Base-by-base conservation (phyloP, 2,797 vertebrate genomes). In the Myiotriccus ornatus region DNA sequence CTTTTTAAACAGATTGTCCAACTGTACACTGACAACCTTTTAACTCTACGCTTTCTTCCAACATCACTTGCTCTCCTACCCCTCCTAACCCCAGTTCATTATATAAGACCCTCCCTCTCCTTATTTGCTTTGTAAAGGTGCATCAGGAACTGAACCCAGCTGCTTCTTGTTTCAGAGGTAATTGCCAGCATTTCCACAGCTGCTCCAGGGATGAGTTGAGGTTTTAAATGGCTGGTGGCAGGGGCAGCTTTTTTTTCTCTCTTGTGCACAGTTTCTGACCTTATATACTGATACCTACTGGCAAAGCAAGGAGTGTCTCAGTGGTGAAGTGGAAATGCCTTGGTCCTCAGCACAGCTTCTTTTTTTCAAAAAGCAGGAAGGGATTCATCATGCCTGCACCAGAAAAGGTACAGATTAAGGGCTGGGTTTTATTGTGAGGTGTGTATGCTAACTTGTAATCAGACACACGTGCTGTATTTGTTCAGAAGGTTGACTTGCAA, bases 161-260 rank as follows among this genome's bases (percentile, higher is more conserved):
- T 93, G 93, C 74, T 90, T 82, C 74, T 90, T 10, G 4, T 95
- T 95, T 78, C 68, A 67, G 84, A 89, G 75, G 49, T 90, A 70
- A 90, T 57, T 60, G n/a, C 67, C 6, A 1, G 17, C 71, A 64
- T 89, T 80, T 87, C 90, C 87, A 83, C 75, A 94, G 92, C 86
- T 96, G 93, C 32, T 77, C 41, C 75, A 50, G 49, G 81, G 56
- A 35, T 46, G 64, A 19, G n/a, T 21, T 89, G 78, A 92, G 19
- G 30, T 56, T 90, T 89, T 25, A 67, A 79, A 43, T 35, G 56
- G 44, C 19, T 62, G 43, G 10, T 60, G 77, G 6, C 3, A 25
- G 24, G 6, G 3, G 0, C 4, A 18, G 7, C 0, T 60, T 90
- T 44, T 20, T 2, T 49, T 71, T 62, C 8, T 44, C 6, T 0